phyloP scores from a whole-genome alignment of 2,797 vertebrate genomes.

The Oreochromis grahami region DNA sequence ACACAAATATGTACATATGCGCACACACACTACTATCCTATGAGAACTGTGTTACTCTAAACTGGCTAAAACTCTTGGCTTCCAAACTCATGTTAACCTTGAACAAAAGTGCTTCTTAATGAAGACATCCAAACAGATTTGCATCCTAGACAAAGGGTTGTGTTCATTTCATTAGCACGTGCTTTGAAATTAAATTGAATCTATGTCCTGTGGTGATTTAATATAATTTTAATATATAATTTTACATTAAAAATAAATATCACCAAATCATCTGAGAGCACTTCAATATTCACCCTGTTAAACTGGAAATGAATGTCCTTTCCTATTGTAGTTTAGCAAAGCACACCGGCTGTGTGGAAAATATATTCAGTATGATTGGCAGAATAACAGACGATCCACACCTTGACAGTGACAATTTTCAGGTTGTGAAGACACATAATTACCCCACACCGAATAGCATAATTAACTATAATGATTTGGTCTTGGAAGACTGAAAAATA shows the following conservation, averaged over 20 bases:
- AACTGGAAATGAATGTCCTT: background rate
- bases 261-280: background rate
- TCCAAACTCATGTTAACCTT: slow-evolving; percentile 11
- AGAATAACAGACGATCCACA: background rate
- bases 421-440: background rate
- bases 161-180: slow-evolving; percentile 12
- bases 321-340: background rate
- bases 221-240: background rate
- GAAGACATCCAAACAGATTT: slow-evolving; percentile 36
- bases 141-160: slow-evolving; percentile 30
- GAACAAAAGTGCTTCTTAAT: slow-evolving; percentile 36
- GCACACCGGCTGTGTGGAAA: slow-evolving; percentile 13
- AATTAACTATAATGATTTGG: background rate
- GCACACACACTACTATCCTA: background rate
- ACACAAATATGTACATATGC: background rate
- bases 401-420: background rate
- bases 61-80: background rate
- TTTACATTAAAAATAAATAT: background rate
- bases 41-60: background rate
- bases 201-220: background rate
- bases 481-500: background rate
- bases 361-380: background rate
- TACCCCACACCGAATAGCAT: background rate
- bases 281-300: background rate
- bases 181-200: background rate